Base-by-base conservation (phyloP, 2,888 invertebrate genomes). In the Frankliniella intonsa region DNA sequence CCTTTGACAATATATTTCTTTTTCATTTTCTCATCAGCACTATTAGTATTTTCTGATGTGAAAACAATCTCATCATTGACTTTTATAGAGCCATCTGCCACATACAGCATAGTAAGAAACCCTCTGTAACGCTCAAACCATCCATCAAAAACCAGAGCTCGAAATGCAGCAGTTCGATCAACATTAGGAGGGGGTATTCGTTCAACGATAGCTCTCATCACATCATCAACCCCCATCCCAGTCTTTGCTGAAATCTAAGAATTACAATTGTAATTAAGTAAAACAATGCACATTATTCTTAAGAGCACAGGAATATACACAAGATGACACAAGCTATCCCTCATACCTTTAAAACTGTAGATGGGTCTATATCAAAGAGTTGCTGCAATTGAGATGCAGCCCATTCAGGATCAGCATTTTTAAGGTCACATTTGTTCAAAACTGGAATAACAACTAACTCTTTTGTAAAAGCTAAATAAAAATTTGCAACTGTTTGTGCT, bases 401-500 rank as follows among this genome's bases (percentile, higher is more conserved):
- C 85, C 90, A 91, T 0, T 95, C 94, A 8, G 98, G 96, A 87
- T 97, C 90, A 0, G 98, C 97, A 88, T 94, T 92, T 85, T 96
- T 96, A 82, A 99, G 90, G 88, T 99, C 99, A 82, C 99, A 96
- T 90, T 99, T 99, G 89, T 99, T 99, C 62, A 99, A 89, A 0
- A 97, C 97, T 0, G 99, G 98, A 86, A 99, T 93, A 83, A 99
- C 93, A 0, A 90, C 88, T 82, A 98, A 88, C 85, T 97, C 93
- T 84, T 92, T 92, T 81, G 92, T 92, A 88, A 94, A 94, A 0
- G 99, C 98, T 84, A 98, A 88, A 87, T 95, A 94, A 89, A 96
- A 98, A 86, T 99, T 99, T 22, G 99, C 98, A 2, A 99, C 97
- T 0, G 99, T 99, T 89, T 99, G 99, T 0, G 99, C 98, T 89